These are phyloP conservation scores for Drosophila mayri DNA, from an alignment of 1,140 invertebrate species.

Conservation along the genomic window DNA sequence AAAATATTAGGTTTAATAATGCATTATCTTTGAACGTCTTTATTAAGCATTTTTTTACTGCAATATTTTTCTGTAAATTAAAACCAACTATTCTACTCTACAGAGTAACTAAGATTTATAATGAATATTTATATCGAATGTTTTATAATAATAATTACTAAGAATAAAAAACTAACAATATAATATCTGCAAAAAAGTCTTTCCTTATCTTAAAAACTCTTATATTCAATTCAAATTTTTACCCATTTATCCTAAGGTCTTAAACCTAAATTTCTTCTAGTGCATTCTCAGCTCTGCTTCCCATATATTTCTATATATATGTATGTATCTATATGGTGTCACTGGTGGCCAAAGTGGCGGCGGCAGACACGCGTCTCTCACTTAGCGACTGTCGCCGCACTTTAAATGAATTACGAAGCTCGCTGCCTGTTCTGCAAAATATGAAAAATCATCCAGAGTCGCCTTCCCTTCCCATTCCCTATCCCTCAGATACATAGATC, in stretches of 20 bases:
- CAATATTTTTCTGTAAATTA: no score
- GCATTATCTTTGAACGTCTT: no score
- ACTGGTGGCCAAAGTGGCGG: conserved; percentile 41
- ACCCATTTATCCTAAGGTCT: background rate
- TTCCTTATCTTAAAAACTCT: no score
- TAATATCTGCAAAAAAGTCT: background rate
- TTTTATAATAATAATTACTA: no score
- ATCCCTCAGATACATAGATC: conserved; percentile 22
- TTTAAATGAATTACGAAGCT: conserved; percentile 50
- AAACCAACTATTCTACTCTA: no score
- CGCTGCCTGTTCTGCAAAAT: conserved; percentile 44
- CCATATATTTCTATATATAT: background rate
- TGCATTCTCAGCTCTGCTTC: conserved; percentile 31
- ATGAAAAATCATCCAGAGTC: conserved; percentile 64
- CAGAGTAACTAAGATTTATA: no score
- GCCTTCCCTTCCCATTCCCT: background rate
- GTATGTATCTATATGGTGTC: conserved; percentile 42
- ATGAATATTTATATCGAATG: no score
- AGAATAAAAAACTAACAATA: no score
- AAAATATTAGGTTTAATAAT: background rate
- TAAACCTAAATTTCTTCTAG: background rate
- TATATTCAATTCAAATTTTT: no score
- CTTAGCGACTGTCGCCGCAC: conserved; percentile 49
- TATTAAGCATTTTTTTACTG: no score
- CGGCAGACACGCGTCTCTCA: conserved; percentile 62